A percentile compares a stretch with the other conserved stretches of the same genome.
These are phyloP conservation scores for Encarsia formosa DNA, from an alignment of 2,888 invertebrate species.

Conservation along the genomic window DNA sequence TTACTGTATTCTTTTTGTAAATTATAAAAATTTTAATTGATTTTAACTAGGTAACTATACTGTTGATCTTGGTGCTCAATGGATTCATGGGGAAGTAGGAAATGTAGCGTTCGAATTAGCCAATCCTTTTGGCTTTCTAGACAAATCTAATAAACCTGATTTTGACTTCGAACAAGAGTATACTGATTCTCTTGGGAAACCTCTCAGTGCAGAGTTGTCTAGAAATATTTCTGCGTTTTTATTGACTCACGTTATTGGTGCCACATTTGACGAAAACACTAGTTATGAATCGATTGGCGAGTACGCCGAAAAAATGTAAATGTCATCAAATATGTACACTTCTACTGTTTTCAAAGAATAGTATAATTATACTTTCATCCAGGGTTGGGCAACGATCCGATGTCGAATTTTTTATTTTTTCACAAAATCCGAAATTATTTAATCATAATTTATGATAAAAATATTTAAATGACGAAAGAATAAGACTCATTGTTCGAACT, in stretches of 20 bases:
- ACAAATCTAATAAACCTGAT: neutral
- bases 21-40: neutral
- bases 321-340: constrained; percentile 4
- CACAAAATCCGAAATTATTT: too few relatives aligned
- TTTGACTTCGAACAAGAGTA: neutral
- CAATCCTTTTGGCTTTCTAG: constrained; percentile 34
- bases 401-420: too few relatives aligned
- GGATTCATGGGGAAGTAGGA: constrained; percentile 38
- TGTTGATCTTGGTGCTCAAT: constrained; percentile 41
- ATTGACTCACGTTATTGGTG: neutral
- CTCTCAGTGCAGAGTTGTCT: neutral
- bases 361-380: too few relatives aligned
- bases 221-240: neutral
- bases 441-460: too few relatives aligned
- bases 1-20: neutral
- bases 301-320: constrained; percentile 9
- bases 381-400: too few relatives aligned
- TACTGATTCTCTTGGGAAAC: constrained; percentile 4
- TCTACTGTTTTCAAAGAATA: too few relatives aligned
- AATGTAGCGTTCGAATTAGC: constrained; percentile 38
- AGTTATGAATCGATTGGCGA: constrained; percentile 7
- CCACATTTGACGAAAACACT: neutral
- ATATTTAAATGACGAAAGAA: too few relatives aligned
- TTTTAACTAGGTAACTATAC: constrained; percentile 30
- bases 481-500: too few relatives aligned